Percentiles rank a stretch among this genome's conserved stretches.
These are phyloP conservation scores for Amphibalanus amphitrite DNA, from an alignment of 1,140 invertebrate species.

Conservation along the genomic window DNA sequence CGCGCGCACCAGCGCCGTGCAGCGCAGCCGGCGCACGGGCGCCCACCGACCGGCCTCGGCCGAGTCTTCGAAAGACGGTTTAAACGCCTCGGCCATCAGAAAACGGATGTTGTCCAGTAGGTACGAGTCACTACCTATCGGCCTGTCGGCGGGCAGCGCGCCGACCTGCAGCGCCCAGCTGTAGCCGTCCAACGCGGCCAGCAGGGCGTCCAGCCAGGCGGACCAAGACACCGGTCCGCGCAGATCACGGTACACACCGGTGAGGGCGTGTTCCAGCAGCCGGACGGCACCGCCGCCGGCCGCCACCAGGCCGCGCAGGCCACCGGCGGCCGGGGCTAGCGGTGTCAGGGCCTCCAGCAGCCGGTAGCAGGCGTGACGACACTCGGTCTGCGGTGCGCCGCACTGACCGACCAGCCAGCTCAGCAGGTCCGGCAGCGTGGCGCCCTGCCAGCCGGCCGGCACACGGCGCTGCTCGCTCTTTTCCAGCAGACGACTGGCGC, in stretches of 20 bases:
- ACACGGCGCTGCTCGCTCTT: slow-evolving; percentile 20
- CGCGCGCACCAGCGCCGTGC: slow-evolving; percentile 28
- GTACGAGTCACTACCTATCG: slow-evolving; percentile 5
- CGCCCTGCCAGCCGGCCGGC: slow-evolving; percentile 27
- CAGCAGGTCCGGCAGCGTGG: slow-evolving; percentile 32
- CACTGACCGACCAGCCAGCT: slow-evolving; percentile 38
- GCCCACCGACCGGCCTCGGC: slow-evolving; percentile 2
- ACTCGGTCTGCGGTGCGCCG: slow-evolving; percentile 32
- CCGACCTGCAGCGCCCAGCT: slow-evolving; percentile 28
- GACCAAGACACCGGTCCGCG: slow-evolving; percentile 7
- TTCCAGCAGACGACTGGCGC: slow-evolving; percentile 31
- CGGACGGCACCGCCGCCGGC: background rate
- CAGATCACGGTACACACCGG: slow-evolving; percentile 5
- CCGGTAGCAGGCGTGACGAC: slow-evolving; percentile 34
- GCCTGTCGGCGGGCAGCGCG: slow-evolving; percentile 17
- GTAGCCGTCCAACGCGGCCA: slow-evolving; percentile 31
- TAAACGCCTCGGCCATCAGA: slow-evolving; percentile 11
- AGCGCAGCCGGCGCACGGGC: slow-evolving; percentile 17
- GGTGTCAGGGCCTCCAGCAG: slow-evolving; percentile 33
- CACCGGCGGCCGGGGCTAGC: slow-evolving; percentile 21
- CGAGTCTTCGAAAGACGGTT: slow-evolving; percentile 5
- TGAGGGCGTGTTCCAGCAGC: background rate
- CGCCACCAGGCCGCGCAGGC: background rate
- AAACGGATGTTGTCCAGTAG: slow-evolving; percentile 7
- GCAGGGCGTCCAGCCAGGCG: slow-evolving; percentile 26